Evolutionary conservation across 2,888 invertebrate species (phyloP).

Genomic region (Cyrtodaria siliqua): DNA sequence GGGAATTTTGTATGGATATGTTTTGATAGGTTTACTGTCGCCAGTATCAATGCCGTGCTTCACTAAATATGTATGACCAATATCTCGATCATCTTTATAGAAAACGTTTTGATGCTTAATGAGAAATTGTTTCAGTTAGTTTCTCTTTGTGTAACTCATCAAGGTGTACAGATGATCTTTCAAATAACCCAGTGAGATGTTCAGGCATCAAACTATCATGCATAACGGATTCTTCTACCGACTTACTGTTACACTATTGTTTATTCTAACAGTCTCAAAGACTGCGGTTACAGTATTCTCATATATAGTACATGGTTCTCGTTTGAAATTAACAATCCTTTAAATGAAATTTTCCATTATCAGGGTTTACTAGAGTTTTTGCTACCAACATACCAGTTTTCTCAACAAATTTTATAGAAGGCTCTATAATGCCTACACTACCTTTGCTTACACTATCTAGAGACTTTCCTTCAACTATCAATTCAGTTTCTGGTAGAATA

Average conservation of each 20-base stretch:
- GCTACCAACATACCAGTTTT: slow-evolving; percentile 32
- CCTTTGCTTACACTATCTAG: slow-evolving; percentile 10
- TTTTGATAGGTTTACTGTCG: slow-evolving; percentile 29
- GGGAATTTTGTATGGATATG: slow-evolving; percentile 31
- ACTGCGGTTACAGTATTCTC: slow-evolving; percentile 16
- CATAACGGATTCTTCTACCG: too few species aligned
- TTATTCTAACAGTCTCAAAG: slow-evolving; percentile 1
- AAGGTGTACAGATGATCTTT: slow-evolving; percentile 7
- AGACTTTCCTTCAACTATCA: slow-evolving; percentile 17
- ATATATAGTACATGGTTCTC: neutral
- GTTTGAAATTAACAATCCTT: slow-evolving; percentile 19
- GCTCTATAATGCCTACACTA: slow-evolving; percentile 14
- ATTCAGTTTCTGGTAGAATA: slow-evolving; percentile 15
- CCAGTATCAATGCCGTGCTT: slow-evolving; percentile 43
- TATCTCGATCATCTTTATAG: slow-evolving; percentile 17
- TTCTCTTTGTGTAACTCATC: neutral
- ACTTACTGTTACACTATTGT: neutral
- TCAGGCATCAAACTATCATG: neutral
- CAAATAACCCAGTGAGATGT: slow-evolving; percentile 21
- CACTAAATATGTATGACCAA: slow-evolving; percentile 17
- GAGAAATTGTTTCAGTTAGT: slow-evolving; percentile 20
- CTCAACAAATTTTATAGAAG: slow-evolving; percentile 4
- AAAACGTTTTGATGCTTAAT: slow-evolving; percentile 20
- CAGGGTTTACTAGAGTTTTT: slow-evolving; percentile 13
- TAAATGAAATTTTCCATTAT: neutral